Percentiles rank a stretch among this genome's conserved stretches.
phyloP scores from a whole-genome alignment of 2,888 invertebrate genomes.

The Hirtodrosophila alboralis region DNA sequence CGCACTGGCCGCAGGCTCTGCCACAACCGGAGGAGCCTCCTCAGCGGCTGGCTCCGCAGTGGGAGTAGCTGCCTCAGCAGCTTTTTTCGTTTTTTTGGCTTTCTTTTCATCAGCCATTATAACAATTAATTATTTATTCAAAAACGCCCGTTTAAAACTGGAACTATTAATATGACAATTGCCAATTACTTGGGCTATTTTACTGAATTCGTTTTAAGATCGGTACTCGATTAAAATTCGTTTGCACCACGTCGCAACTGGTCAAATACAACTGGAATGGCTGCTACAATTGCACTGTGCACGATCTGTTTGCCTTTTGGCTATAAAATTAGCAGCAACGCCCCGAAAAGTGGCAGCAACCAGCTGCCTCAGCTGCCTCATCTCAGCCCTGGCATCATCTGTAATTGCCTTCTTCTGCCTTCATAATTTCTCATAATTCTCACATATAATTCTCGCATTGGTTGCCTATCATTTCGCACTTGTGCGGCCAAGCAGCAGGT shows the following conservation, averaged over 20 bases:
- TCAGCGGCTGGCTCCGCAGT: constrained; percentile 52
- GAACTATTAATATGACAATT: background rate
- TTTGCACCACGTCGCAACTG: constrained; percentile 77
- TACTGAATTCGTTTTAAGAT: constrained; percentile 11
- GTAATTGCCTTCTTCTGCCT: constrained; percentile 50
- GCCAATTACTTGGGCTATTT: constrained; percentile 1
- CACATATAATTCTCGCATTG: constrained; percentile 49
- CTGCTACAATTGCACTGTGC: constrained; percentile 76
- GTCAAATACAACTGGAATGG: constrained; percentile 84
- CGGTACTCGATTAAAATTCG: constrained; percentile 31
- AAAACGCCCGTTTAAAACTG: constrained; percentile 17
- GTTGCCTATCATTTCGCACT: constrained; percentile 72
- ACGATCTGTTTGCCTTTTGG: constrained; percentile 51
- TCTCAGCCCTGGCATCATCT: constrained; percentile 35
- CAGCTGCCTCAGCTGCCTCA: constrained; percentile 30
- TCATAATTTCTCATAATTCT: constrained; percentile 62
- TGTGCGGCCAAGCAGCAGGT: constrained; percentile 73
- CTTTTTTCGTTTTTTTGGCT: constrained; percentile 81
- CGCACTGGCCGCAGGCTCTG: constrained; percentile 21
- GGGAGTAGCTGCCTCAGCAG: constrained; percentile 56
- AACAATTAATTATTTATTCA: background rate
- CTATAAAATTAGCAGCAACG: constrained; percentile 76
- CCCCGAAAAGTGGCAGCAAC: constrained; percentile 58
- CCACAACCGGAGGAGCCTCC: constrained; percentile 23
- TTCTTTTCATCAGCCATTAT: constrained; percentile 83